phyloP scores from a whole-genome alignment of 2,113 vertebrate species.

The Crotalus helleri region DNA sequence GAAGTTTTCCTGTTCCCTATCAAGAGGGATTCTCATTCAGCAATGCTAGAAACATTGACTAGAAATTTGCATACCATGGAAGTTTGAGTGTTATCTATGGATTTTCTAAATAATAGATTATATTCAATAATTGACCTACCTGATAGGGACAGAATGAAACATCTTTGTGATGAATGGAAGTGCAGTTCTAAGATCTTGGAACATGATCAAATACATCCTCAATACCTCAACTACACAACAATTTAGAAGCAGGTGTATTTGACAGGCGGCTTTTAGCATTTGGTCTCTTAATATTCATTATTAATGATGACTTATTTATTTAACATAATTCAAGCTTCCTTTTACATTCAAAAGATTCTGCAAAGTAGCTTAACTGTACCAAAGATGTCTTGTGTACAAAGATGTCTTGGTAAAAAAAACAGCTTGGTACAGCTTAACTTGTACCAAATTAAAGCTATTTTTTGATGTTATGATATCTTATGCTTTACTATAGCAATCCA shows the following conservation, averaged over 20 bases:
- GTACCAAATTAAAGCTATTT: neutral
- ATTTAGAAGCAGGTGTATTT: neutral
- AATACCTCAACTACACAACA: neutral
- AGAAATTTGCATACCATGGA: neutral
- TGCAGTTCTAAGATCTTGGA: neutral
- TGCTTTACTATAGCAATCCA: neutral
- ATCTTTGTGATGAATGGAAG: neutral
- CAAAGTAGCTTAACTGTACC: neutral
- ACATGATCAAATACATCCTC: neutral
- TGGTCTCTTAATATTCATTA: neutral
- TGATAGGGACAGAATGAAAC: neutral
- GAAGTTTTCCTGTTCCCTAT: slow-evolving; percentile 8
- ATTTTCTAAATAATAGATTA: neutral
- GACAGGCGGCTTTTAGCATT: neutral
- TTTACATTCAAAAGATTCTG: neutral
- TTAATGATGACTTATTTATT: neutral
- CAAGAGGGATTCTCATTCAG: slow-evolving; percentile 71
- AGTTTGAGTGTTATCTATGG: neutral
- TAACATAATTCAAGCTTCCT: neutral
- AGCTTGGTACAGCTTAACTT: too few relatives aligned
- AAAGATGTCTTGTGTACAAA: too few relatives aligned
- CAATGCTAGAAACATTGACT: slow-evolving; percentile 67
- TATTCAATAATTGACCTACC: neutral
- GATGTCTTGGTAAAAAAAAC: too few relatives aligned
- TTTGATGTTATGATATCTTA: neutral